Percentiles rank a stretch among this genome's conserved stretches.
Evolutionary conservation across 1,140 invertebrate genomes (phyloP).

Genomic region (Berghia stephanieae): DNA sequence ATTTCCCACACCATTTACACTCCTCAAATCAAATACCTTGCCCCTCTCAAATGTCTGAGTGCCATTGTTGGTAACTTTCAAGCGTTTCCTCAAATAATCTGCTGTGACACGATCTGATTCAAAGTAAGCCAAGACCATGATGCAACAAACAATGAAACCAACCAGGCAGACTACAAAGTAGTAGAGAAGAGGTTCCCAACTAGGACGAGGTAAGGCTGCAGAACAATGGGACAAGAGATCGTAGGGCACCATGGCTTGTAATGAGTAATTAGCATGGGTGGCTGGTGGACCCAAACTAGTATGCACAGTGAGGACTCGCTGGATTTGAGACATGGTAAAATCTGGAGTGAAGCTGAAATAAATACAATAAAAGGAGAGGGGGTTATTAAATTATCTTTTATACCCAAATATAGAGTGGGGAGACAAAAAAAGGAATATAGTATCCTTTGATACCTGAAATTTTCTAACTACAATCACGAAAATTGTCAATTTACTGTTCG

Average conservation of each 20-base stretch:
- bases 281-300: slow-evolving; percentile 71
- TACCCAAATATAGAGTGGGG: too few relatives aligned
- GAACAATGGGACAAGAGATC: slow-evolving; percentile 80
- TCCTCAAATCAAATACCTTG: slow-evolving; percentile 65
- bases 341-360: slow-evolving; percentile 83
- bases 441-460: too few relatives aligned
- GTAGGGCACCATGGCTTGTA: slow-evolving; percentile 83
- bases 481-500: too few relatives aligned
- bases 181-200: slow-evolving; percentile 82
- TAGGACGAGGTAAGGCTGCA: slow-evolving; percentile 77
- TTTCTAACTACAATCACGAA: too few relatives aligned
- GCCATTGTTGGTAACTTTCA: slow-evolving; percentile 47
- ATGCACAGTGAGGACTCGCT: slow-evolving; percentile 72
- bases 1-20: slow-evolving; percentile 51
- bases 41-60: slow-evolving; percentile 56
- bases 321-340: slow-evolving; percentile 84
- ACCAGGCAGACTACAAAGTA: slow-evolving; percentile 76
- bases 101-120: slow-evolving; percentile 76
- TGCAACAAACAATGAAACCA: slow-evolving; percentile 74
- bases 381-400: too few relatives aligned
- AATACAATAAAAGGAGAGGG: slow-evolving; percentile 18
- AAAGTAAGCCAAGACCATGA: slow-evolving; percentile 77
- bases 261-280: slow-evolving; percentile 73
- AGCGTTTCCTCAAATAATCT: slow-evolving; percentile 54
- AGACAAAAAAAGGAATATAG: too few relatives aligned